These are phyloP conservation scores for Solenopsis fugax DNA, from an alignment of 1,140 invertebrate species.

Conservation along the genomic window DNA sequence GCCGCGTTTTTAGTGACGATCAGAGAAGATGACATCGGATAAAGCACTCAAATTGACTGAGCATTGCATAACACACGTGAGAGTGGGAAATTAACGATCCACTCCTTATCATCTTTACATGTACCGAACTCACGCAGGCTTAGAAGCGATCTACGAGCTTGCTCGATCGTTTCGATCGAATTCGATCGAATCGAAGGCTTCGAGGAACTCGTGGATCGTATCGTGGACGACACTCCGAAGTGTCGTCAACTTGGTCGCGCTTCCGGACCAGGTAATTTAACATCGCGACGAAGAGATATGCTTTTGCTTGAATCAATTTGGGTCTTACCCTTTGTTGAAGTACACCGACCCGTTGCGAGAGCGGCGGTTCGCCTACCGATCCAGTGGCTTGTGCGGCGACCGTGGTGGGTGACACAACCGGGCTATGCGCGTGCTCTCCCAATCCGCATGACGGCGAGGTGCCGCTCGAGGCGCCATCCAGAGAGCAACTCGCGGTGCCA, in stretches of 20 bases:
- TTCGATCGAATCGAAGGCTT: not conserved
- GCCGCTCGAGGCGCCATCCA: conserved; percentile 88
- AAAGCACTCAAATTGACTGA: conserved; percentile 90
- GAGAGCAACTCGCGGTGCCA: conserved; percentile 89
- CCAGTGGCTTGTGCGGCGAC: conserved; percentile 84
- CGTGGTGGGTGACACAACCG: conserved; percentile 88
- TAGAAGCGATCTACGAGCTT: not conserved
- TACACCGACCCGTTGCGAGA: conserved; percentile 90
- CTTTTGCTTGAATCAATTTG: conserved; percentile 84
- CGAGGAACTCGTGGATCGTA: not conserved
- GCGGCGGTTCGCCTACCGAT: conserved; percentile 85
- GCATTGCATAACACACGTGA: conserved; percentile 80
- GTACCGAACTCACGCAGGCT: not conserved
- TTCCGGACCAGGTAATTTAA: conserved; percentile 26
- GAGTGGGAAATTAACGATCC: conserved; percentile 20
- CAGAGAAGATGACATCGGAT: conserved; percentile 76
- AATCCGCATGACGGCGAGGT: conserved; percentile 87
- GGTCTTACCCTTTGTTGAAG: conserved; percentile 94
- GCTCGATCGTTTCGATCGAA: conserved; percentile 1
- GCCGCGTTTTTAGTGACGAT: not conserved
- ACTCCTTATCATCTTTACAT: not conserved
- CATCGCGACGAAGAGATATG: conserved; percentile 72
- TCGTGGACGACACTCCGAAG: not conserved
- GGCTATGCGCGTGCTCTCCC: conserved; percentile 86
- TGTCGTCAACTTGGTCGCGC: not conserved